Evolutionary conservation across 2,797 vertebrate genomes (phyloP).

Genomic region (Sebastolobus alascanus): DNA sequence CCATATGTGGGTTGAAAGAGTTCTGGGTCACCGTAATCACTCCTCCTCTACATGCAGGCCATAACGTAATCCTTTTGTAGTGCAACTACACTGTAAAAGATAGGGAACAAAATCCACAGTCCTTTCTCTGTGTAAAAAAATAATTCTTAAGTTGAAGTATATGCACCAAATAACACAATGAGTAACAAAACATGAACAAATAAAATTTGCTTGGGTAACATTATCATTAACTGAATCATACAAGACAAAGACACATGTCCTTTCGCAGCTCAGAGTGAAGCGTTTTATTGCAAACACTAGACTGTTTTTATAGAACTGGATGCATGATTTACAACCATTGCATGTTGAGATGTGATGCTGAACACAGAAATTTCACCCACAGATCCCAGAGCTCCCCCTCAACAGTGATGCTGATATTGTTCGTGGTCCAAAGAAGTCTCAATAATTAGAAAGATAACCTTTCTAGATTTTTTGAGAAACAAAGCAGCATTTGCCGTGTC

Average conservation of each 20-base stretch:
- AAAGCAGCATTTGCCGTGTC: neutral
- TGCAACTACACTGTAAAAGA: neutral
- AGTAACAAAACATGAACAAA: neutral
- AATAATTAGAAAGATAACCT: neutral
- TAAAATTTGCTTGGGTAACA: neutral
- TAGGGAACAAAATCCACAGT: neutral
- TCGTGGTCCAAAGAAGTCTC: neutral
- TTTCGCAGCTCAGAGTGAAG: neutral
- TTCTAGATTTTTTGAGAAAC: neutral
- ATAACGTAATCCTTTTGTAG: neutral
- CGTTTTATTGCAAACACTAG: neutral
- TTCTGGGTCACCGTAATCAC: neutral
- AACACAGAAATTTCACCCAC: slow-evolving; percentile 14
- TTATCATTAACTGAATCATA: neutral
- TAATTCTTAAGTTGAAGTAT: neutral
- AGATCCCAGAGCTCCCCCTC: neutral
- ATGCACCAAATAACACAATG: no score
- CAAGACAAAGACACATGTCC: neutral
- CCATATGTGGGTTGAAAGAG: neutral
- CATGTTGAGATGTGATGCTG: slow-evolving; percentile 5
- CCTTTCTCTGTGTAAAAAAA: neutral
- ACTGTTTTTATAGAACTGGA: neutral
- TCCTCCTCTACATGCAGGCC: neutral
- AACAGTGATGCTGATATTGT: neutral
- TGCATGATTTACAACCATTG: neutral